Evolutionary conservation across 2,888 invertebrate genomes (phyloP), one percentile per base, ranked within the genome.

Genomic region (Lathronympha strigana): DNA sequence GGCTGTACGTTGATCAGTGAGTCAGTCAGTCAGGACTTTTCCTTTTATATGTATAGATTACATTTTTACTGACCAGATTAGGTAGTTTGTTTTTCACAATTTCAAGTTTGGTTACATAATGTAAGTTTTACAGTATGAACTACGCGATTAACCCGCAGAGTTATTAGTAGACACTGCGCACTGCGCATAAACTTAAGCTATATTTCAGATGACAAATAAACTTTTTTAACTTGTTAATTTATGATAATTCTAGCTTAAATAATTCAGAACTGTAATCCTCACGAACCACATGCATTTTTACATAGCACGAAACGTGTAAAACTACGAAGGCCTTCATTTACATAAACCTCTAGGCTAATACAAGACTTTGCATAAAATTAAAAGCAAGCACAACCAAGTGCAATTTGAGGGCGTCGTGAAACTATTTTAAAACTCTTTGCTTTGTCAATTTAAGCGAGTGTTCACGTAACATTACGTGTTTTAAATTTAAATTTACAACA

Each of bases 361-460:
- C 49, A 63, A 63, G 63, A 25, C 43, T 63, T 63, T 43, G 54
- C 57, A 63, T 63, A 63, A 57, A 57, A 58, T 63, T 57, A 63
- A 63, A 50, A 49, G 49, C 25, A 49, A 55, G 31, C 63, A 63
- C 55, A 31, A 31, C 21, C 23, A 45, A 31, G 36, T 15, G 47
- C 49, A 49, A 57, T 63, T 57, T 63, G 55, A 63, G 63, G 55
- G 38, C 19, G 63, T n/a, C 8, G 33, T 23, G 53, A 36, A 62
- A 23, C 57, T 33, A 51, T 63, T 58, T 63, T 45, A 43, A 43
- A 55, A 40, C 49, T 63, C 55, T 49, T 63, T 51, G 63, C 57
- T 58, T 63, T 58, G 63, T 63, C 50, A 43, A 51, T 50, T 50
- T 51, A 50, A 11, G 54, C 25, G 25, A 54, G 23, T 15, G 51